Conservation (phyloP, 2,888 invertebrate species). For the Exephanes ischioxanthus region DNA sequence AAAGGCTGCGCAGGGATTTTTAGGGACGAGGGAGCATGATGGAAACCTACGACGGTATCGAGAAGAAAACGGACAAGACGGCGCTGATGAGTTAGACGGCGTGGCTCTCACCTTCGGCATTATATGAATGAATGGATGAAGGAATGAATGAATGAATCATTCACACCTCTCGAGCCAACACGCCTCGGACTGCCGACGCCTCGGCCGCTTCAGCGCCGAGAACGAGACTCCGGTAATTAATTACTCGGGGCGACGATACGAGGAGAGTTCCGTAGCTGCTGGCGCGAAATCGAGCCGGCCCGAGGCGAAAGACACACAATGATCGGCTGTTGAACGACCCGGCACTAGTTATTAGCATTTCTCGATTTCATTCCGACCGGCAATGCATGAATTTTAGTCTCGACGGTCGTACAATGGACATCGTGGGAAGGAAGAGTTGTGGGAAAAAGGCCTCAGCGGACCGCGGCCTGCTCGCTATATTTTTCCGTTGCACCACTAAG, state of each 20-base stretch:
- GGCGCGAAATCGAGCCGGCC: not conserved
- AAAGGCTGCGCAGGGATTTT: not conserved
- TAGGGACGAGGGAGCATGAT: conserved; percentile 6
- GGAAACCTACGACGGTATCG: not conserved
- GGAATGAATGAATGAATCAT: conserved; percentile 63
- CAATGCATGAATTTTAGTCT: not conserved
- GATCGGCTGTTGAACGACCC: not conserved
- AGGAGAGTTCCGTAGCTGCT: not conserved
- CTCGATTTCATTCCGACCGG: not conserved
- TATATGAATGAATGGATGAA: conserved; percentile 57
- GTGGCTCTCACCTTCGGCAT: conserved; percentile 26
- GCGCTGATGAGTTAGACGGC: conserved; percentile 37
- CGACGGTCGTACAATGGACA: not conserved
- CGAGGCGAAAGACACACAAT: not conserved
- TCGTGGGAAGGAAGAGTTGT: not conserved
- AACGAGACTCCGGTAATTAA: conserved; percentile 51
- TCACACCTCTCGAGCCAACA: conserved; percentile 55
- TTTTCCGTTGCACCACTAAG: conserved; percentile 35
- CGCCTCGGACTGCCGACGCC: conserved; percentile 64
- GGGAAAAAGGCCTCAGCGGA: conserved; percentile 4
- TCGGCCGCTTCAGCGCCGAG: conserved; percentile 55
- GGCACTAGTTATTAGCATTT: not conserved
- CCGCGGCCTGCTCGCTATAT: conserved; percentile 22
- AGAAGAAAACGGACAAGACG: conserved; percentile 24
- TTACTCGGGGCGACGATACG: conserved; percentile 29